These are phyloP conservation scores for Crotalus viridis DNA, from an alignment of 2,113 vertebrate species.

Conservation along the genomic window DNA sequence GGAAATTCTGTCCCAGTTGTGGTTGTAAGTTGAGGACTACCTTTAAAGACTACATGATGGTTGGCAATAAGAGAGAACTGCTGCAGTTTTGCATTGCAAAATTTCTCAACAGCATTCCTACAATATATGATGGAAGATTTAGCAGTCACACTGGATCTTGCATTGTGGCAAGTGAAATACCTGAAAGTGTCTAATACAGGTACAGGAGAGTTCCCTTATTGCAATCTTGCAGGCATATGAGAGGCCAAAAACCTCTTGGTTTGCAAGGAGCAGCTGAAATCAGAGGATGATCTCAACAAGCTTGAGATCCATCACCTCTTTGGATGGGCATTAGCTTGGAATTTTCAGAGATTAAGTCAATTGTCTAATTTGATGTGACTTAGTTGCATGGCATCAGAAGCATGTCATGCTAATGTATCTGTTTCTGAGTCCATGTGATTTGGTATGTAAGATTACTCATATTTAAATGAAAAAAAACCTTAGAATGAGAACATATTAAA, in stretches of 20 bases:
- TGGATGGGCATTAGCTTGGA: not conserved
- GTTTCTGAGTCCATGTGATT: not conserved
- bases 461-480: not conserved
- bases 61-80: not conserved
- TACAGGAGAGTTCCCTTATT: not conserved
- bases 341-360: not conserved
- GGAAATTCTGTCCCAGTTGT: too few species aligned
- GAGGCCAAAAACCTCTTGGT: not conserved
- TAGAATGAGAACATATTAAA: not conserved
- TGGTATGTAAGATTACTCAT: not conserved
- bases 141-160: not conserved
- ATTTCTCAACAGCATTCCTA: not conserved
- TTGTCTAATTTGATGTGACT: not conserved
- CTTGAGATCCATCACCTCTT: not conserved
- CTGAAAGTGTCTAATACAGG: not conserved
- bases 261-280: not conserved
- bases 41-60: too few species aligned
- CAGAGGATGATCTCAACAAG: not conserved
- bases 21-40: too few species aligned
- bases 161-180: not conserved
- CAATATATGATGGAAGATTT: accelerated
- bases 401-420: not conserved
- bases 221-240: not conserved
- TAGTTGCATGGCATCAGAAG: not conserved
- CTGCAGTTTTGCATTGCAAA: not conserved